These are phyloP conservation scores for Desoria tigrina DNA, from an alignment of 2,888 invertebrate genomes.

Conservation along the genomic window DNA sequence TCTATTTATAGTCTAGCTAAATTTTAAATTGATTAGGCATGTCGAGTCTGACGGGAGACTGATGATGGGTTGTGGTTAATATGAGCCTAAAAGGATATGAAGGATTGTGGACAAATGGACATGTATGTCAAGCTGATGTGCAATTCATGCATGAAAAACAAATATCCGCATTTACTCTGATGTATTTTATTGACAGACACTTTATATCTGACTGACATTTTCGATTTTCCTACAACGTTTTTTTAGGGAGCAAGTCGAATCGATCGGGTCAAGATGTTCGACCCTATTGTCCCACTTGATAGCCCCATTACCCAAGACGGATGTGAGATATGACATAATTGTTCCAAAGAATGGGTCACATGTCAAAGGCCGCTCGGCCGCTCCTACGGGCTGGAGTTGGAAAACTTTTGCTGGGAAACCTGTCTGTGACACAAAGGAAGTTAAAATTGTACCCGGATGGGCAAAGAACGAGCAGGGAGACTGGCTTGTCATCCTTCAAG, in stretches of 20 bases:
- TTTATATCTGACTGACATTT: no score
- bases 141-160: no score
- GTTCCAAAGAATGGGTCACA: constrained; percentile 29
- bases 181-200: no score
- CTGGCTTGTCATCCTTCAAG: constrained; percentile 53
- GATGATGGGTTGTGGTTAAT: no score
- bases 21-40: not conserved
- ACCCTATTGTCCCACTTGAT: constrained; percentile 52
- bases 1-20: not conserved
- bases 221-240: no score
- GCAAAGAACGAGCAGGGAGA: constrained; percentile 52
- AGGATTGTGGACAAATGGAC: no score
- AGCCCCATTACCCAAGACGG: constrained; percentile 51
- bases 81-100: no score
- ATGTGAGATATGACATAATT: constrained; percentile 48
- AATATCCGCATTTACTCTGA: no score
- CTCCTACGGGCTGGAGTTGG: constrained; percentile 50
- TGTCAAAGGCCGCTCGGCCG: constrained; percentile 31
- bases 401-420: constrained; percentile 50
- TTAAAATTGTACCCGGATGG: constrained; percentile 51
- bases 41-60: not conserved
- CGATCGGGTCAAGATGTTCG: constrained; percentile 50
- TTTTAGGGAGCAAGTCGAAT: constrained; percentile 45
- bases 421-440: constrained; percentile 52
- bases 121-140: no score